phyloP scores from a whole-genome alignment of 2,797 vertebrate genomes.

The Chrysocyon brachyurus region DNA sequence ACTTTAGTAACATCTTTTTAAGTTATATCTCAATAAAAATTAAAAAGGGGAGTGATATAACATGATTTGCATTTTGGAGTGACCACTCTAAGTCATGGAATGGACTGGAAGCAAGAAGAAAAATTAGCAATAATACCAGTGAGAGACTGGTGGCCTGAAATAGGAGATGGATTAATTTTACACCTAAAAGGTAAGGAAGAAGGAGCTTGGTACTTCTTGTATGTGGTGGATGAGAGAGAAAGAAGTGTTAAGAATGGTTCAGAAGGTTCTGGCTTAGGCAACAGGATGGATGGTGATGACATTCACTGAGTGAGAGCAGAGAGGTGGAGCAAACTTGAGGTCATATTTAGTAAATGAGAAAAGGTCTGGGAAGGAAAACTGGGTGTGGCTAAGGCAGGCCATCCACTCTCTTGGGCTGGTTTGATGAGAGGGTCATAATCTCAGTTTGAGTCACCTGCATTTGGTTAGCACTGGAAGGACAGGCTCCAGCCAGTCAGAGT shows the following conservation, averaged over 20 bases:
- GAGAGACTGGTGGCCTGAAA: neutral
- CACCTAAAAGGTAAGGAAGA: neutral
- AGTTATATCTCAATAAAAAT: constrained; percentile 39
- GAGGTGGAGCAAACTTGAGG: neutral
- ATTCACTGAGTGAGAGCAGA: neutral
- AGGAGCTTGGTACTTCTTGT: neutral
- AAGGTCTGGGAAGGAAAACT: neutral
- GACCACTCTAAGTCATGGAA: neutral
- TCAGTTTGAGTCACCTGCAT: constrained; percentile 50
- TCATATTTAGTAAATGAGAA: constrained; percentile 48
- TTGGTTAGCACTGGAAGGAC: constrained; percentile 57
- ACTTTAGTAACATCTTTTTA: constrained; percentile 38
- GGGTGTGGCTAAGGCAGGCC: neutral
- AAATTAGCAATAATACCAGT: neutral
- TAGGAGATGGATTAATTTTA: neutral
- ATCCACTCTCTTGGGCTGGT: neutral
- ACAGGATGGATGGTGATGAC: neutral
- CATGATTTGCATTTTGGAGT: constrained; percentile 12
- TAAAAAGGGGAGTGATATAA: neutral
- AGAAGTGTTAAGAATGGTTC: constrained; percentile 25
- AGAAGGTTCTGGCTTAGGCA: neutral
- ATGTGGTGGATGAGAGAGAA: neutral
- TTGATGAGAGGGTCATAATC: constrained; percentile 45
- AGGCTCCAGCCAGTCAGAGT: constrained; percentile 50
- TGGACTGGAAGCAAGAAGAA: neutral